Conservation (phyloP, 2,888 invertebrate genomes). For the Alsophila aescularia region DNA sequence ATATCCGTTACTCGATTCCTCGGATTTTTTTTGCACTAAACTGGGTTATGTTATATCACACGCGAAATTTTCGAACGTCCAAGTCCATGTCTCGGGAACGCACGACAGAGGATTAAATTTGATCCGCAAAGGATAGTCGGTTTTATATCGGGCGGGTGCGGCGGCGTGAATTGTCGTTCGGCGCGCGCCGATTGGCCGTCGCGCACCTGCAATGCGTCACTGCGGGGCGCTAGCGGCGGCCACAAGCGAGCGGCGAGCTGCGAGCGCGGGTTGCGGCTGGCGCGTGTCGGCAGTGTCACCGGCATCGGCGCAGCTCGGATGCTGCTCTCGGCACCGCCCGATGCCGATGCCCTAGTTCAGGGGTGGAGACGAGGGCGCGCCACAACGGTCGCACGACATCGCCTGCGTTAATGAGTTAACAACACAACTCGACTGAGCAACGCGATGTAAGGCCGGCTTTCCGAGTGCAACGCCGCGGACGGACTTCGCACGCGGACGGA, state of each 20-base stretch:
- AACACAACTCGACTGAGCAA: conserved; percentile 37
- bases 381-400: conserved; percentile 57
- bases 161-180: conserved; percentile 89
- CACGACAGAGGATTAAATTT: conserved; percentile 85
- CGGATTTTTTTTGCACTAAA: conserved; percentile 52
- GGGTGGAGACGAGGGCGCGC: conserved; percentile 55
- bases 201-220: conserved; percentile 95
- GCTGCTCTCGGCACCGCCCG: conserved; percentile 47
- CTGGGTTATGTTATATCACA: conserved; percentile 58
- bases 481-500: too few relatives aligned
- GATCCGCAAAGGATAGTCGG: conserved; percentile 85
- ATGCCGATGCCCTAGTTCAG: conserved; percentile 64
- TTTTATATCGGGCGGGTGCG: conserved; percentile 89
- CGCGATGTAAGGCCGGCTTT: conserved; percentile 44
- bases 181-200: conserved; percentile 90
- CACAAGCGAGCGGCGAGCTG: conserved; percentile 43
- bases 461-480: conserved; percentile 38
- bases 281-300: conserved; percentile 47
- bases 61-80: conserved; percentile 66
- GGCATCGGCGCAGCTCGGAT: conserved; percentile 50
- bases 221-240: conserved; percentile 67
- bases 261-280: conserved; percentile 35
- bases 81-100: conserved; percentile 82
- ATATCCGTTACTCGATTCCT: conserved; percentile 70
- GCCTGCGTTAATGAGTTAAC: conserved; percentile 56